Evolutionary conservation across 2,888 invertebrate species (phyloP), one percentile per base, ranked within the genome.

Genomic region (Plagiodera versicolora): DNA sequence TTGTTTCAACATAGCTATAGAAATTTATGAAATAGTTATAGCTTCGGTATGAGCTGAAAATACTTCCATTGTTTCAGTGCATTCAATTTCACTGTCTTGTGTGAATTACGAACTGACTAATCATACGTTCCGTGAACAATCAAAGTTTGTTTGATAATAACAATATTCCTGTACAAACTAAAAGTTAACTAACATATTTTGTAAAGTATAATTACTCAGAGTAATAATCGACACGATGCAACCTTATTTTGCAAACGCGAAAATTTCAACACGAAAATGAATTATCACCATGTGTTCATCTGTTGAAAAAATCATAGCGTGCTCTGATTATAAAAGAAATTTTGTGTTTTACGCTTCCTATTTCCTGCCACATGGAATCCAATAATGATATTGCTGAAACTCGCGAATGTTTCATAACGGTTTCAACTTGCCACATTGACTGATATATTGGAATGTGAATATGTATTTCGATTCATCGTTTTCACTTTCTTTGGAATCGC

Each of bases 331-430:
- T 39, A 14, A 3, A n/a, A 39, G 14, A 39, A 39, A 39, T 39
- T 9, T 4, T 32, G 2, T 39, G 39, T 10, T 39, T n/a, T 39
- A n/a, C 57, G 28, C 57, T 57, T 57, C 57, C 57, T 51, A 57
- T 57, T 51, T 57, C 57, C 57, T 57, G 57, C 30, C 39, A 32
- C 39, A n/a, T 11, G 32, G 6, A 24, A 32, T 50, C 18, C 45
- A 57, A 50, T 39, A n/a, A 39, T 39, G 4, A 39, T 39, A 14
- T n/a, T 14, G 39, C 11, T 39, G 39, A 11, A 39, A 39, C n/a
- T n/a, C n/a, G 44, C 16, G 17, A 28, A 30, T 28, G 35, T 57
- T 51, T 46, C 19, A 32, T 39, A 57, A 57, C 39, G 39, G 39
- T 39, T 39, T 14, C 6, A 6, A 39, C 39, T 39, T 14, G 39